Conservation (phyloP, 2,888 invertebrate species). For the Pollenia angustigena region DNA sequence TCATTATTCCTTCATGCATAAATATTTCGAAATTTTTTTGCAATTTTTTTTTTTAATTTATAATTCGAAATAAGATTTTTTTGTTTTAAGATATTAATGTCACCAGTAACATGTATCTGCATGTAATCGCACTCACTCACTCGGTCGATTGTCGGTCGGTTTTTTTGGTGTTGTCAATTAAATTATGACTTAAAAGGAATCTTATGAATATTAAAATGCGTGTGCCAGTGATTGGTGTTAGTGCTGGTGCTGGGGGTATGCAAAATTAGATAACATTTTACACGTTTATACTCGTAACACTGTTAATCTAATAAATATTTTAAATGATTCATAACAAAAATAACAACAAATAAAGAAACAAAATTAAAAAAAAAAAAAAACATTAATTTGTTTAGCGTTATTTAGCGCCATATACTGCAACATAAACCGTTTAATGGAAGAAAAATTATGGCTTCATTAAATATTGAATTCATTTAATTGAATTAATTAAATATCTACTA, state of each 20-base stretch:
- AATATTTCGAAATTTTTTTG: conserved; percentile 2
- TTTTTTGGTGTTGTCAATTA: conserved; percentile 39
- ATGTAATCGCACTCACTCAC: conserved; percentile 36
- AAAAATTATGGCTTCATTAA: conserved; percentile 48
- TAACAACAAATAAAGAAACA: conserved; percentile 2
- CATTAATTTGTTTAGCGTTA: conserved; percentile 40
- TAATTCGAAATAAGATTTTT: conserved; percentile 46
- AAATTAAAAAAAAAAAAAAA: neutral
- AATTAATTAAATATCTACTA: neutral
- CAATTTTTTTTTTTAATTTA: neutral
- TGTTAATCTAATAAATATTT: conserved; percentile 33
- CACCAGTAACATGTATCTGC: conserved; percentile 48
- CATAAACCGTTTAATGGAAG: conserved; percentile 65
- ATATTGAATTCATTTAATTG: conserved; percentile 13
- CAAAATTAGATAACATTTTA: conserved; percentile 66
- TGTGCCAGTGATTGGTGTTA: neutral
- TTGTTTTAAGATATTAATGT: conserved; percentile 48
- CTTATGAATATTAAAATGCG: conserved; percentile 63
- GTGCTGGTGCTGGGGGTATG: conserved; percentile 27
- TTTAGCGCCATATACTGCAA: conserved; percentile 64
- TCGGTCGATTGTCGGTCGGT: conserved; percentile 9
- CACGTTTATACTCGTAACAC: conserved; percentile 16
- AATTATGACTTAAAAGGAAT: conserved; percentile 69
- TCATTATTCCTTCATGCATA: neutral
- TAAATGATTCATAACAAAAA: conserved; percentile 39